Conservation (phyloP, 1,140 invertebrate species). For the Eubasilissa regina region DNA sequence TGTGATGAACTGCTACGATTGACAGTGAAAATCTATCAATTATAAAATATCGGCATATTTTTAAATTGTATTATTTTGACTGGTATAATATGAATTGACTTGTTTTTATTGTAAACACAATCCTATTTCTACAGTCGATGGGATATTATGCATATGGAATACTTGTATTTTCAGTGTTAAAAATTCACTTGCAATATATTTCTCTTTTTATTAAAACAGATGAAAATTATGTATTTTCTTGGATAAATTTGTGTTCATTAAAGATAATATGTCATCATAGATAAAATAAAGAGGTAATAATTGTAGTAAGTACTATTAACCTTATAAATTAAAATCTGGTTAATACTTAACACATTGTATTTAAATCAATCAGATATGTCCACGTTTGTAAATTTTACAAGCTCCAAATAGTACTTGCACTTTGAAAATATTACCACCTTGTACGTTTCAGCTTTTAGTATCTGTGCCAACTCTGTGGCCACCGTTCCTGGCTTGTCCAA, state of each 20-base stretch:
- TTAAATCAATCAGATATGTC: not conserved
- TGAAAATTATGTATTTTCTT: slow-evolving; percentile 10
- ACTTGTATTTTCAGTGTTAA: too few species aligned
- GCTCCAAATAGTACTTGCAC: slow-evolving; percentile 7
- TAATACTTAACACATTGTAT: not conserved
- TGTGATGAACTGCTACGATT: too few species aligned
- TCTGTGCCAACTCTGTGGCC: slow-evolving; percentile 20
- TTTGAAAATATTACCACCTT: not conserved
- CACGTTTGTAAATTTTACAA: not conserved
- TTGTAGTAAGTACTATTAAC: not conserved
- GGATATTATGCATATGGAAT: too few species aligned
- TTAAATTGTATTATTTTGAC: too few species aligned
- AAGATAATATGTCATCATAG: slow-evolving; percentile 28
- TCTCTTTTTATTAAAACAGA: not conserved
- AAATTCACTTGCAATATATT: too few species aligned
- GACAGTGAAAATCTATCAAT: too few species aligned
- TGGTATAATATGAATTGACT: too few species aligned
- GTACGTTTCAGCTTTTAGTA: slow-evolving; percentile 9
- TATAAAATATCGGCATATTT: too few species aligned
- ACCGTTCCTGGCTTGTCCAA: slow-evolving; percentile 15
- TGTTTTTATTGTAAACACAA: too few species aligned
- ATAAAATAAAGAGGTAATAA: slow-evolving; percentile 2
- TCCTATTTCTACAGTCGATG: too few species aligned
- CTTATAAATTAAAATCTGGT: not conserved
- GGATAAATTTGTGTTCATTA: slow-evolving; percentile 43